Evolutionary conservation across 2,888 invertebrate genomes (phyloP).

Genomic region (Elysia crispata): DNA sequence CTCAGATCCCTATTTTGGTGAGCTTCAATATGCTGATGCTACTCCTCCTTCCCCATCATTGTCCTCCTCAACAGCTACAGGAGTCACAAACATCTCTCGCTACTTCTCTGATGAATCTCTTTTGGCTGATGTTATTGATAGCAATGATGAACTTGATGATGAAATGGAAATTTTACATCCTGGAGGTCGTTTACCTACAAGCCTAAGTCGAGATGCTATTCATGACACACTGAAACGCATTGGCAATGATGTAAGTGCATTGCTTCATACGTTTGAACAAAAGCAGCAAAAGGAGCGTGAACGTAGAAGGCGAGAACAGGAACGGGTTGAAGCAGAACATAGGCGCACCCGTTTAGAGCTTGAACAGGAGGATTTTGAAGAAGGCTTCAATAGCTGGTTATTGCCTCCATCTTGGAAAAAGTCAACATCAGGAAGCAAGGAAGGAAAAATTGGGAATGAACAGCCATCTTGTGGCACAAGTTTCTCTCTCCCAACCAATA

Average conservation of each 20-base stretch:
- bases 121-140: constrained; percentile 52
- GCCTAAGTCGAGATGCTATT: constrained; percentile 63
- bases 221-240: constrained; percentile 63
- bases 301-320: constrained; percentile 64
- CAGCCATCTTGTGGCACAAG: not conserved
- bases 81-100: constrained; percentile 39
- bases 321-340: constrained; percentile 68
- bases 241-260: constrained; percentile 65
- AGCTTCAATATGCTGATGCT: constrained; percentile 45
- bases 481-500: not conserved
- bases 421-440: constrained; percentile 35
- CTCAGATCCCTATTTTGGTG: constrained; percentile 47
- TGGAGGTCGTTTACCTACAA: constrained; percentile 48
- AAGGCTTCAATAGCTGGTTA: constrained; percentile 67
- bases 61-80: not conserved
- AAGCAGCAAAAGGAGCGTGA: constrained; percentile 64
- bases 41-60: constrained; percentile 41
- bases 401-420: constrained; percentile 49
- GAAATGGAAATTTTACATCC: constrained; percentile 63
- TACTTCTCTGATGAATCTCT: constrained; percentile 68
- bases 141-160: constrained; percentile 69
- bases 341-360: constrained; percentile 67
- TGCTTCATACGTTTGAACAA: constrained; percentile 66
- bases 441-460: not conserved
- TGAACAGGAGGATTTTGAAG: constrained; percentile 67